Conservation (phyloP, 37 sponge, comb jelly and placozoan genomes). For the Spongia lamella region DNA sequence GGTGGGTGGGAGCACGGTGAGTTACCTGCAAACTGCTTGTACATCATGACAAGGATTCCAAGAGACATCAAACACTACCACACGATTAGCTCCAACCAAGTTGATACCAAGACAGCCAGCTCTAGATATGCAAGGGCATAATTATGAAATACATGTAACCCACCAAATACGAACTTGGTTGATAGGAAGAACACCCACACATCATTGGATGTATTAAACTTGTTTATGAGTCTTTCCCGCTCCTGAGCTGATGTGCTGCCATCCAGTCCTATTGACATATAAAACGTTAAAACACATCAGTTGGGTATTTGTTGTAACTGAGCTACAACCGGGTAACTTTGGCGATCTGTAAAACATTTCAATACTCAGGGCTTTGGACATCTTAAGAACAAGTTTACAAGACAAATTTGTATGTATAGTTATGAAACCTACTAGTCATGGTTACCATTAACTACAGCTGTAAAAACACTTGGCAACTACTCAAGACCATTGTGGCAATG, state of each 20-base stretch:
- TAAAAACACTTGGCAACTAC: too few species aligned
- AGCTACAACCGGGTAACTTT: too few species aligned
- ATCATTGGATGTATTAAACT: constrained; percentile 68
- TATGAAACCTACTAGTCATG: too few species aligned
- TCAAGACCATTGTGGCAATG: too few species aligned
- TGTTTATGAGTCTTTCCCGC: constrained; percentile 64
- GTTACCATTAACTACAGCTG: too few species aligned
- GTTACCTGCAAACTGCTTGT: constrained; percentile 91
- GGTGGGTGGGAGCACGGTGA: neutral
- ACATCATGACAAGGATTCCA: constrained; percentile 99
- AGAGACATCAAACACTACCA: constrained; percentile 91
- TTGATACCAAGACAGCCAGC: constrained; percentile 97
- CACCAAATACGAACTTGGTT: constrained; percentile 60
- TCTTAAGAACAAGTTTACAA: too few species aligned
- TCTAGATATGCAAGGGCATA: constrained; percentile 31
- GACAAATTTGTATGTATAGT: too few species aligned
- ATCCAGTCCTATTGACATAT: constrained; percentile 63
- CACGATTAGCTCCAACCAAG: constrained; percentile 91
- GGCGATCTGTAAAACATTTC: too few species aligned
- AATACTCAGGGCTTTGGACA: too few species aligned
- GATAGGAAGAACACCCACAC: constrained; percentile 79
- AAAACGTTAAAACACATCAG: neutral
- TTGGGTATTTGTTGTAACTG: too few species aligned
- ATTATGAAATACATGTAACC: neutral
- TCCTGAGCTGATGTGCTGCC: constrained; percentile 72